phyloP scores from a whole-genome alignment of 2,888 invertebrate species.

The Laspeyria flexula region DNA sequence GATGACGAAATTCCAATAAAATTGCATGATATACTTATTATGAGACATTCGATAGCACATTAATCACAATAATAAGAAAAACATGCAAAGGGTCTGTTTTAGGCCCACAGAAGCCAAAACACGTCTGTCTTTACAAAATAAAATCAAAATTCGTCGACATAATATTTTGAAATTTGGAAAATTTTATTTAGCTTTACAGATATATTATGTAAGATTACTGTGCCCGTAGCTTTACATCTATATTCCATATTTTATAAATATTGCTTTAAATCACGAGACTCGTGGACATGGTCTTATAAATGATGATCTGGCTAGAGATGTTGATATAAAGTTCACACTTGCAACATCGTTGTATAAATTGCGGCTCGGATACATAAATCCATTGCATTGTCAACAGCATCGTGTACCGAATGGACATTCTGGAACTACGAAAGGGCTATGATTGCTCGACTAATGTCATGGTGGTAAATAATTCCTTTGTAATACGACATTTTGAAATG shows the following conservation, averaged over 20 bases:
- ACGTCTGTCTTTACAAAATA: too few relatives aligned
- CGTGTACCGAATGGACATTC: constrained; percentile 42
- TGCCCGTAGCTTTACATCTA: constrained; percentile 30
- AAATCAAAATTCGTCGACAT: too few relatives aligned
- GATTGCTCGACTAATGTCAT: constrained; percentile 45
- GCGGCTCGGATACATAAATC: constrained; percentile 52
- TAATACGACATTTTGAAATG: constrained; percentile 32
- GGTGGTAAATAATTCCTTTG: constrained; percentile 37
- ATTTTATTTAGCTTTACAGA: too few relatives aligned
- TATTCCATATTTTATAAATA: constrained; percentile 47
- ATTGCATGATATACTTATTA: too few relatives aligned
- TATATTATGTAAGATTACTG: too few relatives aligned
- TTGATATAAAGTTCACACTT: constrained; percentile 76
- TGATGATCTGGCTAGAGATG: constrained; percentile 60
- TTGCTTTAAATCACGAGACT: constrained; percentile 53
- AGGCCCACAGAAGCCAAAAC: too few relatives aligned
- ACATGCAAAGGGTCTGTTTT: too few relatives aligned
- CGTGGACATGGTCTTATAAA: constrained; percentile 61
- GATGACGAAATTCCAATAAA: too few relatives aligned
- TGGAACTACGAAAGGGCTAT: constrained; percentile 34
- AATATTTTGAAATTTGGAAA: too few relatives aligned
- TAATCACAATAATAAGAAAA: too few relatives aligned
- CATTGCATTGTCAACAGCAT: constrained; percentile 50
- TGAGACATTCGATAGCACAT: too few relatives aligned
- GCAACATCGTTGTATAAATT: constrained; percentile 48